Percentiles rank a stretch among this genome's conserved stretches.
phyloP scores from a whole-genome alignment of 2,113 vertebrate species.

The Blennius ocellaris region DNA sequence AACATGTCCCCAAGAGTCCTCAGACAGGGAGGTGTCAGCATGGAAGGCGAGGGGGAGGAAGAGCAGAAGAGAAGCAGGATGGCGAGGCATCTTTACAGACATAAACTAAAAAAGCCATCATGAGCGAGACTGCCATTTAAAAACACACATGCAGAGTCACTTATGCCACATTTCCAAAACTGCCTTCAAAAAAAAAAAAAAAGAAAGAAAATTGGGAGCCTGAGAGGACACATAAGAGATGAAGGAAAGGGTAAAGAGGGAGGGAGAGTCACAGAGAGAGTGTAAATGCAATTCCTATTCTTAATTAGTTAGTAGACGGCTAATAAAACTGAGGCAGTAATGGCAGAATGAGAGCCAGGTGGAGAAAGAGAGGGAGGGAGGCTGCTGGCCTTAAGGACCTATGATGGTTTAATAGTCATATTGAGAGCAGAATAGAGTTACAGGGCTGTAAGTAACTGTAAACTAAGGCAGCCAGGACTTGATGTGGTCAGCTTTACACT shows the following conservation, averaged over 20 bases:
- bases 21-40: conserved; percentile 71
- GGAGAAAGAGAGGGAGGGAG: conserved; percentile 60
- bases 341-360: conserved; percentile 78
- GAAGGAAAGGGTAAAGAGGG: conserved; percentile 33
- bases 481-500: conserved; percentile 81
- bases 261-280: conserved; percentile 56
- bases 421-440: conserved; percentile 79
- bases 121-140: conserved; percentile 48
- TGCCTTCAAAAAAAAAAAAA: conserved; percentile 55
- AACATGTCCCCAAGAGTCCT: conserved; percentile 88
- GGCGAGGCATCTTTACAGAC: conserved; percentile 47
- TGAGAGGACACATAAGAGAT: conserved; percentile 47
- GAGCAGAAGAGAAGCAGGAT: conserved; percentile 42
- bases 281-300: conserved; percentile 71
- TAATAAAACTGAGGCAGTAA: conserved; percentile 75
- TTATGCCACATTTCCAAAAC: conserved; percentile 76
- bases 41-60: conserved; percentile 48
- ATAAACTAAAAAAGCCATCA: conserved; percentile 65
- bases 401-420: conserved; percentile 84
- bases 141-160: conserved; percentile 30
- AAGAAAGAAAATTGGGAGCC: conserved; percentile 8
- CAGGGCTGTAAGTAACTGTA: conserved; percentile 69
- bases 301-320: conserved; percentile 84
- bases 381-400: conserved; percentile 78
- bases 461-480: conserved; percentile 63